Conservation (phyloP, 2,113 vertebrate species). For the Cyprinodon brontotheroides region DNA sequence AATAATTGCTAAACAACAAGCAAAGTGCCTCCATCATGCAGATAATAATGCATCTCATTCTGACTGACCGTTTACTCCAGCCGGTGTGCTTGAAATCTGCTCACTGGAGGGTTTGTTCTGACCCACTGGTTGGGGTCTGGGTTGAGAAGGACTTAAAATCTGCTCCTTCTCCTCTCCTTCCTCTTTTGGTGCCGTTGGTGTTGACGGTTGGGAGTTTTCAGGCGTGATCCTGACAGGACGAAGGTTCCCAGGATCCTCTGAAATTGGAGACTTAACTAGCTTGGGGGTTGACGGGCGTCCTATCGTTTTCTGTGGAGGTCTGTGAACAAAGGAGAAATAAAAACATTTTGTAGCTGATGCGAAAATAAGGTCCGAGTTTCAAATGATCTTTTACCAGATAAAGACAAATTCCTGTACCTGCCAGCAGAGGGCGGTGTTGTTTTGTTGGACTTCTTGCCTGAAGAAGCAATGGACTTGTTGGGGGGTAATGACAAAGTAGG, state of each 20-base stretch:
- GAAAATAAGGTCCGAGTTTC: not conserved
- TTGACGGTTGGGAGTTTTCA: conserved; percentile 59
- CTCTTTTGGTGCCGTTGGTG: conserved; percentile 9
- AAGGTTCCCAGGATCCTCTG: conserved; percentile 86
- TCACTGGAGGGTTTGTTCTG: conserved; percentile 62
- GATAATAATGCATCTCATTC: not conserved
- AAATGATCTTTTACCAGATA: too few species aligned
- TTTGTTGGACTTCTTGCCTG: conserved; percentile 81
- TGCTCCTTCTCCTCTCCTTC: conserved; percentile 43
- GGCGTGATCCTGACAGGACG: conserved; percentile 82
- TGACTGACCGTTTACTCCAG: conserved; percentile 33
- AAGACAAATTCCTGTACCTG: conserved; percentile 80
- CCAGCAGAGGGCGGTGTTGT: conserved; percentile 82
- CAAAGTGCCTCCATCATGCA: not conserved
- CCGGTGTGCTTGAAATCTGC: conserved; percentile 7
- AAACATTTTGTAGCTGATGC: not conserved
- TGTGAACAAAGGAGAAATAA: conserved; percentile 26
- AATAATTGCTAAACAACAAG: not conserved
- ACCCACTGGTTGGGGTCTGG: conserved; percentile 62
- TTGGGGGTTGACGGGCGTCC: conserved; percentile 85
- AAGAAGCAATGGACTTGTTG: conserved; percentile 81
- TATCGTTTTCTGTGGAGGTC: conserved; percentile 78
- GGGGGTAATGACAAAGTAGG: conserved; percentile 69
- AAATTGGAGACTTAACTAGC: conserved; percentile 78
- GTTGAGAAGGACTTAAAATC: conserved; percentile 59